These are phyloP conservation scores for Pecten maximus DNA, from an alignment of 2,888 invertebrate species.

Conservation along the genomic window DNA sequence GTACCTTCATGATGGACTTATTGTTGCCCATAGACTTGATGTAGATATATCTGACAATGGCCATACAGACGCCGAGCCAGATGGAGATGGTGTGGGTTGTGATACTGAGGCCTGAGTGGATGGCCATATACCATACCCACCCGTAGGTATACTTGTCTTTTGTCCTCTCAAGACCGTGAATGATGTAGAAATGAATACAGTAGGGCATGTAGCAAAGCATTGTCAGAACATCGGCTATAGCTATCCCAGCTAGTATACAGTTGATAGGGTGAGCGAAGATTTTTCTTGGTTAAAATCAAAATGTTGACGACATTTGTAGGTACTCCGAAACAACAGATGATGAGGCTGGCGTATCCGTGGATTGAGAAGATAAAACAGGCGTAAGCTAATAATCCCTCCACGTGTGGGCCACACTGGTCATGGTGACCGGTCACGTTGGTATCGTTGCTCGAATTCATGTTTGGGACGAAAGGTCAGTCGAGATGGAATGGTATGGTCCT, in stretches of 20 bases:
- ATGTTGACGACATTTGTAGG: constrained; percentile 95
- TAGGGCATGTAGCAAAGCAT: constrained; percentile 95
- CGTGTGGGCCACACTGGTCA: background rate
- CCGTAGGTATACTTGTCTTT: constrained; percentile 74
- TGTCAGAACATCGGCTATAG: constrained; percentile 94
- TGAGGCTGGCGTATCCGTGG: constrained; percentile 92
- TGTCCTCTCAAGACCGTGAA: constrained; percentile 63
- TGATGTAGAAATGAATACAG: constrained; percentile 86
- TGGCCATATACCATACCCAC: constrained; percentile 83
- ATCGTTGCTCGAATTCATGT: background rate
- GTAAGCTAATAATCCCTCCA: constrained; percentile 56
- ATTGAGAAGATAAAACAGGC: constrained; percentile 80
- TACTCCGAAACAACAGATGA: constrained; percentile 94
- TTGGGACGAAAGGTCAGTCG: background rate
- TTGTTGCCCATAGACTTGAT: constrained; percentile 64
- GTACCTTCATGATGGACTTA: constrained; percentile 55
- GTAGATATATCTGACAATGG: constrained; percentile 88
- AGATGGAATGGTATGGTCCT: background rate
- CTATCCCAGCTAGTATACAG: constrained; percentile 91
- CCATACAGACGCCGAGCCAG: constrained; percentile 95
- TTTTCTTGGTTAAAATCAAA: constrained; percentile 90
- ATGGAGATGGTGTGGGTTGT: constrained; percentile 95
- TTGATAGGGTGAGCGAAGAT: constrained; percentile 95
- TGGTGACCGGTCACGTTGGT: background rate
- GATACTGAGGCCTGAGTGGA: constrained; percentile 94